Conservation (phyloP, 23 tunicate genomes). For the Styela plicata region DNA sequence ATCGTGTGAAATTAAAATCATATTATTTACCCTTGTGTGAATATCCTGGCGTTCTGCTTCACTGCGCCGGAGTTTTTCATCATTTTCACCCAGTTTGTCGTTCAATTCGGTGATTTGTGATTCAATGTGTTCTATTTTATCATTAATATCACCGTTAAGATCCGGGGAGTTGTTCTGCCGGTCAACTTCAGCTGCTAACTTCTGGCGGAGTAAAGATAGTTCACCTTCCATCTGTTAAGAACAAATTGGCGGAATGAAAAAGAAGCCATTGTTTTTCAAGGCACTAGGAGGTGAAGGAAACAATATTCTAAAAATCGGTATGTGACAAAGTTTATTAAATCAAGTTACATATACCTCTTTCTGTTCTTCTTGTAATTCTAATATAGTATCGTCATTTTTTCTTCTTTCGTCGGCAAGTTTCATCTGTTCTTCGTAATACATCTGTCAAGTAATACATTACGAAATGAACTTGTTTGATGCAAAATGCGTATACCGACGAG, state of each 20-base stretch:
- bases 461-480: too few relatives aligned
- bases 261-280: too few relatives aligned
- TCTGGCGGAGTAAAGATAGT: conserved; percentile 28
- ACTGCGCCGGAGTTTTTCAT: conserved; percentile 39
- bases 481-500: too few relatives aligned
- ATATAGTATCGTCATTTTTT: conserved; percentile 51
- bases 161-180: conserved; percentile 34
- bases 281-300: too few relatives aligned
- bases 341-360: conserved; percentile 41
- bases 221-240: conserved; percentile 70
- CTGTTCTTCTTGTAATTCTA: conserved; percentile 51
- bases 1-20: too few relatives aligned
- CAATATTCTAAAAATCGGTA: too few relatives aligned
- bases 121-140: conserved; percentile 53
- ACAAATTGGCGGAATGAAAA: too few relatives aligned
- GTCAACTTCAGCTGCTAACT: conserved; percentile 37
- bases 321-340: too few relatives aligned
- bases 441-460: too few relatives aligned
- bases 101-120: conserved; percentile 55
- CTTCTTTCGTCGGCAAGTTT: conserved; percentile 34
- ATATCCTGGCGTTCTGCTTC: conserved; percentile 29
- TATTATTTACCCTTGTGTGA: conserved; percentile 6
- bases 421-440: conserved; percentile 47
- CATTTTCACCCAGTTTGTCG: conserved; percentile 43
- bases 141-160: conserved; percentile 29